Conservation (phyloP, 2,888 invertebrate genomes). For the Calliopum simillimum region DNA sequence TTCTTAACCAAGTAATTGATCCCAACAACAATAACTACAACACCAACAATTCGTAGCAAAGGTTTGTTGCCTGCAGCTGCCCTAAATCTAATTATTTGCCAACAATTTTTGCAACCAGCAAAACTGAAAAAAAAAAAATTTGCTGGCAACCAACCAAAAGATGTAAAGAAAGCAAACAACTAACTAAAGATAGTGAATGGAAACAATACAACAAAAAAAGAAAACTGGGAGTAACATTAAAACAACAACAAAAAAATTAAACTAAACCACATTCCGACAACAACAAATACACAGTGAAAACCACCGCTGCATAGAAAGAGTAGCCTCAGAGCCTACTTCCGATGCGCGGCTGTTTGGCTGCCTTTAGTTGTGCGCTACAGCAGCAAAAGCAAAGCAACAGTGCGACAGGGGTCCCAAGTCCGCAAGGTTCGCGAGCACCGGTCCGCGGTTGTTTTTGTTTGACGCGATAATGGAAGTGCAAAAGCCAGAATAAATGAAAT, state of each 20-base stretch:
- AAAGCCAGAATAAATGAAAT: background rate
- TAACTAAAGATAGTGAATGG: no score
- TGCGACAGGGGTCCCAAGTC: no score
- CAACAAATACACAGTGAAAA: background rate
- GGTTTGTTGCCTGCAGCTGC: conserved; percentile 20
- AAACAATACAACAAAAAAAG: background rate
- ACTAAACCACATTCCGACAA: conserved; percentile 8
- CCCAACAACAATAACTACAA: background rate
- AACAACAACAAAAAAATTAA: background rate
- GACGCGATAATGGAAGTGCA: conserved; percentile 8
- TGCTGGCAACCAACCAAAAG: no score
- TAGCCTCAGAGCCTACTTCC: conserved; percentile 38
- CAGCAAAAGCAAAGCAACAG: no score
- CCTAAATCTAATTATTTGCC: conserved; percentile 34
- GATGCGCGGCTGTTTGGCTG: conserved; percentile 7
- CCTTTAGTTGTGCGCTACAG: background rate
- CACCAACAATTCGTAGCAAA: conserved; percentile 7
- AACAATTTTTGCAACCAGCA: conserved; percentile 16
- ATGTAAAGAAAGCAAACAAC: no score
- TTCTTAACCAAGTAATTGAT: conserved; percentile 24
- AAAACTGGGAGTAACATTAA: background rate
- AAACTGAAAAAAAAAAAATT: conserved; percentile 6
- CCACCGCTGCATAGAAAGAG: conserved; percentile 13
- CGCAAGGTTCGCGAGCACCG: background rate
- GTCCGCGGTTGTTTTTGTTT: conserved; percentile 31